Base-by-base conservation (phyloP, 2,888 invertebrate genomes). In the Drosophila falleni region DNA sequence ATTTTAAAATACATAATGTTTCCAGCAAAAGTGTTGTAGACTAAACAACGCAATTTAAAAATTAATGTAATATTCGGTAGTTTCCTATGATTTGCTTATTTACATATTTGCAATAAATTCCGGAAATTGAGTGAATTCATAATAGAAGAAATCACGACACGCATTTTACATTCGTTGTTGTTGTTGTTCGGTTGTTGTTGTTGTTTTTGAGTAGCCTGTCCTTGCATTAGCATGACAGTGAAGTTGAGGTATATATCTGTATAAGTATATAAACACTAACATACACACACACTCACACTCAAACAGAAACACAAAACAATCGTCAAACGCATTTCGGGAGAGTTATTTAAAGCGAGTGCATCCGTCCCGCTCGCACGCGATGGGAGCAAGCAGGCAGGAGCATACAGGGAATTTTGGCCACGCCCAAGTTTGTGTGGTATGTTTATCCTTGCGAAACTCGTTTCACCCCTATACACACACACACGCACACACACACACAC, bases 241-340 rank as follows among this genome's bases (percentile, higher is more conserved):
- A 68, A 75, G n/a, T 44, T 63, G 50, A 53, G 29, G 47, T 46
- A 42, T 50, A 39, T 15, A 33, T 41, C 42, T 41, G 19, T 39
- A 55, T 41, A 26, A 8, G 35, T 11, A 16, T 31, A 19, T 16
- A 39, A n/a, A n/a, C n/a, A n/a, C n/a, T n/a, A n/a, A n/a, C 56
- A 31, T 35, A n/a, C 41, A 23, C 47, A 41, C 23, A 16, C 23
- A 9, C 0, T 3, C 47, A 31, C 33, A 61, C 46, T 10, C 46
- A 10, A 39, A 50, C 37, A 16, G 11, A 33, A 29, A 61, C 9
- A 54, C 35, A 33, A 23, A 64, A 78, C 75, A 78, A 77, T 71
- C 77, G 75, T 67, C 75, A 65, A 64, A 75, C 75, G 72, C 72
- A 79, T 78, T 78, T 71, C 33, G 67, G 71, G 64, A 71, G 77